Base-by-base conservation (phyloP, 2,113 vertebrate genomes). In the Laterallus jamaicensis region DNA sequence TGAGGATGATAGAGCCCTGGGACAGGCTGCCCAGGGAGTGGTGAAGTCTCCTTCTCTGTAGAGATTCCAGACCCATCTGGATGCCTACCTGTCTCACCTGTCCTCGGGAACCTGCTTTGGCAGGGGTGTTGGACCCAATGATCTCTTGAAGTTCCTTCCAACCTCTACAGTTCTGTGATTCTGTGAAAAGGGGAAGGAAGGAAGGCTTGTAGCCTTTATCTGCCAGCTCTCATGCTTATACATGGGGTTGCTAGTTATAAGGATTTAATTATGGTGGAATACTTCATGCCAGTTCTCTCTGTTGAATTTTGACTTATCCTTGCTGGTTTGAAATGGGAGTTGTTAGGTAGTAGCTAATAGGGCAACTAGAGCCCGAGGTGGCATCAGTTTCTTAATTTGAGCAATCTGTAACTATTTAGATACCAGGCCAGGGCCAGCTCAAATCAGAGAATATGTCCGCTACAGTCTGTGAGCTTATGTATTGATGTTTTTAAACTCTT, bases 231-330 rank as follows among this genome's bases (percentile, higher is more conserved):
- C 18, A 5, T 6, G 63, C 6, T 42, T 5, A 0, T 50, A 63
- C 35, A 4, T 47, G 12, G 14, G 6, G 5, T 17, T 58, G 39
- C 9, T 74, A 35, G 29, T 69, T 35, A 20, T 2, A 16, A 69
- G 5, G 5, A 17, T 82, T 90, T 50, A 40, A 5, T 9, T 0
- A 0, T 56, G 6, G 12, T 77, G 31, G 25, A 60, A 71, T 66
- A 67, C 35, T 70, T 77, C 19, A 13, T 22, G 22, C 6, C 20
- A 19, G 5, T 76, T 76, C 31, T 47, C 11, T 49, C 10, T 54
- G 32, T 64, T 64, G 63, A 47, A 47, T 66, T 67, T 55, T 16
- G 9, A 20, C 35, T 64, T 54, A 25, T 3, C 21, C 10, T 85
- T 52, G 28, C 11, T 40, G 25, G 7, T 75, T 4, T 56, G 22